Conservation (phyloP, 2,888 invertebrate genomes). For the Ephialtes manifestator region DNA sequence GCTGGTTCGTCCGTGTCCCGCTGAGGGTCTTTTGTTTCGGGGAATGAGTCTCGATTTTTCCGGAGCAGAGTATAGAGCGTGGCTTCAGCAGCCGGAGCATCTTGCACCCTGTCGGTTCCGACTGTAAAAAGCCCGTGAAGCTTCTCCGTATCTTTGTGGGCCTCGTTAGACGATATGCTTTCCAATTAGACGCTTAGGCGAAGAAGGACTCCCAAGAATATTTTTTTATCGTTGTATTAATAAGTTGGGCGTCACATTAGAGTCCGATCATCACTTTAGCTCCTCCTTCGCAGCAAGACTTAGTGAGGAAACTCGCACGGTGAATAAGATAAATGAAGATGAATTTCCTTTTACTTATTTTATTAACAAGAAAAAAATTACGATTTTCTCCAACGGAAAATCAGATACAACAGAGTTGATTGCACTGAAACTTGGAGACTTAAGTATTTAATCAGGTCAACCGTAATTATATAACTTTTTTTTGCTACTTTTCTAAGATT, state of each 20-base stretch:
- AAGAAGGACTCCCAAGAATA: slow-evolving; percentile 13
- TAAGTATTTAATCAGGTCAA: not conserved
- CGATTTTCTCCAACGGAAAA: not conserved
- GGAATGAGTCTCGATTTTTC: slow-evolving; percentile 70
- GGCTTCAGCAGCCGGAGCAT: slow-evolving; percentile 16
- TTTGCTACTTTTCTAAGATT: not conserved
- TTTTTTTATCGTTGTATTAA: slow-evolving; percentile 29
- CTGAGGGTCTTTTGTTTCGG: slow-evolving; percentile 68
- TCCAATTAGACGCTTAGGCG: slow-evolving; percentile 50
- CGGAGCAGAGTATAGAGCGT: slow-evolving; percentile 16
- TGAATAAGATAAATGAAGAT: slow-evolving; percentile 18
- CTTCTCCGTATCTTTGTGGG: slow-evolving; percentile 33
- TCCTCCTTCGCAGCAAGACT: not conserved
- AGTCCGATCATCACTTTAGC: slow-evolving; percentile 9
- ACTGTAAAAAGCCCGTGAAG: slow-evolving; percentile 22
- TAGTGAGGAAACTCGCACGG: slow-evolving; percentile 5
- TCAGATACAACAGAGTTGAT: too few species aligned
- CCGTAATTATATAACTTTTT: not conserved
- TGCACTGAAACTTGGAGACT: not conserved
- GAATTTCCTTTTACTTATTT: not conserved
- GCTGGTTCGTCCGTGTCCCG: slow-evolving; percentile 47
- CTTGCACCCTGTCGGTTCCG: slow-evolving; percentile 1
- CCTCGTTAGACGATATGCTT: slow-evolving; percentile 53
- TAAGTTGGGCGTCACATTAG: slow-evolving; percentile 27
- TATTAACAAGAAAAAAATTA: not conserved